Base-by-base conservation (phyloP, 2,888 invertebrate genomes). In the Drosophila imparisetae region DNA sequence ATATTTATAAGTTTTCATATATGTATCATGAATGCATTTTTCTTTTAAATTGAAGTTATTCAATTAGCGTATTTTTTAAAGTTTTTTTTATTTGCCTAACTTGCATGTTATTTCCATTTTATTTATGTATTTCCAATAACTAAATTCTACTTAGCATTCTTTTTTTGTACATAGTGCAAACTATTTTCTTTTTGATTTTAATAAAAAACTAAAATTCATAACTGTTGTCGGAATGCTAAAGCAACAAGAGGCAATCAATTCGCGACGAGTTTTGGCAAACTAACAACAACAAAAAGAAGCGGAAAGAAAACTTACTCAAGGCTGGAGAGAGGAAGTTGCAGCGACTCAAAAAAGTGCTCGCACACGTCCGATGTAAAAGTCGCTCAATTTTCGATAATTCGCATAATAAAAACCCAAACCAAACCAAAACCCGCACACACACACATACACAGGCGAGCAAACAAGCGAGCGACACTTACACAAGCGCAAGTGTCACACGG, bases 371-470 rank as follows among this genome's bases (percentile, higher is more conserved):
- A 66, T 49, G 66, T 58, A 57, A 70, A 40, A 50, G 71, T 50
- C 75, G 80, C 89, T 90, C 89, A 80, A 80, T 87, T 91, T 89
- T 89, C 84, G 86, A 90, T 90, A 90, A 87, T 87, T 91, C 86
- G 75, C 85, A 81, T 84, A 82, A 82, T 81, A 89, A 88, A 81
- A 81, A 79, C 69, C 80, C 15, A 71, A 67, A 36, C 60, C 62
- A 64, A 78, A 74, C 52, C 60, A 68, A 76, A 77, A 74, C 66
- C 66, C 70, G 52, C 66, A 53, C 72, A 64, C 36, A 48, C 30
- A 52, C 55, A 27, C 55, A 53, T 58, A 66, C 58, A 65, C 52
- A 54, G 54, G 53, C 60, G 48, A 42, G 52, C 42, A 54, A 62
- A 71, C 55, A 62, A 55, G 67, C 67, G 63, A 73, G 62, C 52